These are phyloP conservation scores for Heliocidaris erythrogramma DNA, from an alignment of 35 echinoderm and acorn worm genomes.

Conservation along the genomic window DNA sequence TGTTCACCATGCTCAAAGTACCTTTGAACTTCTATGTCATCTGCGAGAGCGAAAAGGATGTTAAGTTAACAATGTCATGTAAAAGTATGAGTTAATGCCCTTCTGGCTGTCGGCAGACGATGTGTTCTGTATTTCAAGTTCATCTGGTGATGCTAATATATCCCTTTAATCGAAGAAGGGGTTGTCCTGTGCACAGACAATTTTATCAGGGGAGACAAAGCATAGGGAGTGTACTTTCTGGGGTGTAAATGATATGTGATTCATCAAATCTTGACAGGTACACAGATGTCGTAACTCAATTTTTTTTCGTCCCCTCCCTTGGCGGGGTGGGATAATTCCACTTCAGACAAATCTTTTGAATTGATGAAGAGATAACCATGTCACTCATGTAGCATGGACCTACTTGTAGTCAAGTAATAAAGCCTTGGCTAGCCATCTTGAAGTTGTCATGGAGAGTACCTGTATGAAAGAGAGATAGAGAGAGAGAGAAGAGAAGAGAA, in stretches of 20 bases:
- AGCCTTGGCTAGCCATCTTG: no score
- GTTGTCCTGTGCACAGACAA: not conserved
- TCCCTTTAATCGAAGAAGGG: not conserved
- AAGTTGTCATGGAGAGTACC: no score
- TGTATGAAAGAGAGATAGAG: no score
- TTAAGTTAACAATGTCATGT: no score
- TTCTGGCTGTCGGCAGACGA: no score
- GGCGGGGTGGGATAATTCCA: not conserved
- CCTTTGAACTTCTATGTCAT: no score
- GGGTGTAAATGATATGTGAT: conserved; percentile 28
- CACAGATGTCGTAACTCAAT: conserved; percentile 24
- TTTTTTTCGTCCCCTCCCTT: not conserved
- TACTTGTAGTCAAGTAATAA: not conserved
- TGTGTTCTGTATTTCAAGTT: no score
- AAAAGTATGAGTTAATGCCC: no score
- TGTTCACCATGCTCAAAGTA: no score
- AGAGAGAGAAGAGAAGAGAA: no score
- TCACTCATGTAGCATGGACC: not conserved
- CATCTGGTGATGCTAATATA: no score
- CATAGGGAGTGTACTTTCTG: not conserved
- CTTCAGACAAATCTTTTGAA: not conserved
- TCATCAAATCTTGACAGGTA: conserved; percentile 2
- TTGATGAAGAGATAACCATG: not conserved
- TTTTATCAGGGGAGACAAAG: not conserved
- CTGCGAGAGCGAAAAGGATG: no score